Base-by-base conservation (phyloP, 2,797 vertebrate species). In the Sebastiscus tertius region DNA sequence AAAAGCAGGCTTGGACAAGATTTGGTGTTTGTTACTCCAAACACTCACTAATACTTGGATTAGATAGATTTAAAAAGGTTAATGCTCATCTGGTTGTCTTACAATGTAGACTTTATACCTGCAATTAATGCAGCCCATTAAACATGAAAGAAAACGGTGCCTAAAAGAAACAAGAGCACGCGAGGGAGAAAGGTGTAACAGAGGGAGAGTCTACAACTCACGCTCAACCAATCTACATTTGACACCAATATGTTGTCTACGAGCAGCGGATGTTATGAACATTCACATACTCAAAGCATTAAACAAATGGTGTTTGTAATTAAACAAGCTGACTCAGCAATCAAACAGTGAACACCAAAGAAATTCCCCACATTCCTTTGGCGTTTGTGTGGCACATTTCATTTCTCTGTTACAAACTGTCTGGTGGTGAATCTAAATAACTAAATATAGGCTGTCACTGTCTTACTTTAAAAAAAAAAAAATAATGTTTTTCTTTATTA, bases 291-390 rank as follows among this genome's bases (percentile, higher is more conserved):
- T 34, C 22, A 66, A 74, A 71, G 24, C 8, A 65, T 73, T 77
- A 72, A 70, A 83, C 55, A 84, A 76, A 88, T 63, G 49, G 20
- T 65, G 49, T 29, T 72, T 73, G n/a, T 42, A 84, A 87, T 84
- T 83, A 85, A 80, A 86, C 22, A 27, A 61, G 77, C 62, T 59
- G 71, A 66, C 33, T 80, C 58, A 77, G 68, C 69, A 84, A 84
- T 82, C 77, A 63, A 67, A 80, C 68, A 82, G 58, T 49, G 26
- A 60, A 81, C 78, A 84, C 54, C 39, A 63, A 87, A 83, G 61
- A 6, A 8, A 83, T 83, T 75, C 59, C 68, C 73, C 36, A 29
- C 69, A 72, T 90, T 67, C 72, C 54, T 79, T 64, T 74, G 42
- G 12, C 63, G 76, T 77, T 64, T 56, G 72, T 77, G 56, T 64